Conservation (phyloP, 2,888 invertebrate species). For the Blastobasis lacticolella region DNA sequence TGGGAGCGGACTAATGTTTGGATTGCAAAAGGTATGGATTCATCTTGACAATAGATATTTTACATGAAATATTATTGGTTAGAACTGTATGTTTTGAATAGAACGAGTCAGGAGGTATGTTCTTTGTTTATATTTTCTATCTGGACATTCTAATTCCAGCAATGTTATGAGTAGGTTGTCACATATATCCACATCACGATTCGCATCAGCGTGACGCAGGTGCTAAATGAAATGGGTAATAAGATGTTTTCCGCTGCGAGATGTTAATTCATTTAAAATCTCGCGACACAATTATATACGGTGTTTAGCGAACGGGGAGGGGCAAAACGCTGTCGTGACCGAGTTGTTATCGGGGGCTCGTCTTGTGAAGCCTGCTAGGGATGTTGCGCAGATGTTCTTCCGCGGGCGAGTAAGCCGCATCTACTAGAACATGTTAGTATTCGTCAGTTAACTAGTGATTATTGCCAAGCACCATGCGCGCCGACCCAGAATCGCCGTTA, state of each 20-base stretch:
- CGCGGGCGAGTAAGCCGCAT: conserved; percentile 28
- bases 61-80: too few species aligned
- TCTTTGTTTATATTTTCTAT: too few species aligned
- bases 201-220: too few species aligned
- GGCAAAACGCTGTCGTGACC: conserved; percentile 62
- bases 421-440: conserved; percentile 33
- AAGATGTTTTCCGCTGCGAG: conserved; percentile 45
- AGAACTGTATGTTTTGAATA: too few species aligned
- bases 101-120: too few species aligned
- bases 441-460: too few species aligned
- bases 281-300: conserved; percentile 66
- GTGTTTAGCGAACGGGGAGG: conserved; percentile 58
- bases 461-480: too few species aligned
- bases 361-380: conserved; percentile 50
- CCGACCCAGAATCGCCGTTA: conserved; percentile 33
- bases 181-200: conserved; percentile 45
- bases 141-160: too few species aligned
- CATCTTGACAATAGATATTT: too few species aligned
- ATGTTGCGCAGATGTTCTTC: conserved; percentile 38
- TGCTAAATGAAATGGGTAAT: too few species aligned
- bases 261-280: conserved; percentile 70
- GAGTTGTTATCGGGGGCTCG: conserved; percentile 70
- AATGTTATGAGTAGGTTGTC: conserved; percentile 11
- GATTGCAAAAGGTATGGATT: too few species aligned
- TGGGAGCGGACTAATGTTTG: too few species aligned